A percentile compares a stretch with the other conserved stretches of the same genome.
Evolutionary conservation across 1,140 invertebrate species (phyloP).

Genomic region (Palaemon carinicauda): DNA sequence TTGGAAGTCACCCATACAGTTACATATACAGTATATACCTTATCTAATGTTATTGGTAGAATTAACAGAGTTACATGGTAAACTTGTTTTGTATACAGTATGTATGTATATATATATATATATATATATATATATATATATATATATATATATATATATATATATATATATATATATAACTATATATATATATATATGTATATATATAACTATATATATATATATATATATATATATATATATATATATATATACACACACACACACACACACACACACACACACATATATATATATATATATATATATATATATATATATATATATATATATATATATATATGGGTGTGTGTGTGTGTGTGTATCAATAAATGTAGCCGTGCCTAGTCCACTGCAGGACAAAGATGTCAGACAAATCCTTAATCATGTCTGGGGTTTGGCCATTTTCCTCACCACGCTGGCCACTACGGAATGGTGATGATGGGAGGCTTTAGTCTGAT

Average conservation of each 20-base stretch:
- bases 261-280: not conserved
- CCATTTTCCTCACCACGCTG: not conserved
- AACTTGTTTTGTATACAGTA: too few relatives aligned
- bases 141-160: conserved; percentile 11
- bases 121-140: conserved; percentile 5
- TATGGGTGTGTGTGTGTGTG: not conserved
- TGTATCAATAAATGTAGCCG: too few relatives aligned
- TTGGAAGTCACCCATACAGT: too few relatives aligned
- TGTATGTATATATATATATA: conserved; percentile 24
- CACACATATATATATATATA: not conserved
- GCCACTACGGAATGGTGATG: not conserved
- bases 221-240: not conserved
- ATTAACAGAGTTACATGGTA: not conserved
- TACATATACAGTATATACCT: not conserved
- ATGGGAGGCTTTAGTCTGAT: not conserved
- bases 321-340: conserved; percentile 2
- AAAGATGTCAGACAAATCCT: too few relatives aligned
- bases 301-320: conserved; percentile 9
- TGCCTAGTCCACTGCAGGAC: too few relatives aligned
- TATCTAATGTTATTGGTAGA: not conserved
- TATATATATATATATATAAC: too few relatives aligned
- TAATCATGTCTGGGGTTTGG: too few relatives aligned
- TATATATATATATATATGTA: too few relatives aligned
- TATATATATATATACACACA: not conserved
- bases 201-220: too few relatives aligned